Conservation (phyloP, 2,888 invertebrate genomes). For the Melinaea menophilus region DNA sequence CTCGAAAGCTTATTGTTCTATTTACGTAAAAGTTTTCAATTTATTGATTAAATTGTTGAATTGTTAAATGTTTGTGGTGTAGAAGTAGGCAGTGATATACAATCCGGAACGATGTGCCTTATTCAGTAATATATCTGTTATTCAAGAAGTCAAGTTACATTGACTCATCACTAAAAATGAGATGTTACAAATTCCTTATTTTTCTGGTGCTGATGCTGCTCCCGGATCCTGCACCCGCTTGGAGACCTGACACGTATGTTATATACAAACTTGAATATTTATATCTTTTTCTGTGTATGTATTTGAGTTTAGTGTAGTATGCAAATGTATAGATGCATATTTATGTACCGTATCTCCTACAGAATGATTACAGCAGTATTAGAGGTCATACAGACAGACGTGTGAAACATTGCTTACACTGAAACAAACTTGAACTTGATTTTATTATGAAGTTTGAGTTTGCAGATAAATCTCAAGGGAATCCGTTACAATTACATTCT, state of each 20-base stretch:
- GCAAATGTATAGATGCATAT: no score
- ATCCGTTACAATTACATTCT: background rate
- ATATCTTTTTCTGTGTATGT: background rate
- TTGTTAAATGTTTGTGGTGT: constrained; percentile 38
- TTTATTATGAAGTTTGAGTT: constrained; percentile 4
- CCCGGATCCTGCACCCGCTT: constrained; percentile 60
- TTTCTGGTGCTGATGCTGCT: constrained; percentile 54
- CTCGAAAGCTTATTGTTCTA: constrained; percentile 48
- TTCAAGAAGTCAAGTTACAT: constrained; percentile 41
- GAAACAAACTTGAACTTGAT: constrained; percentile 20
- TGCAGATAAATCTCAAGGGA: background rate
- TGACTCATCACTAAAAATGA: constrained; percentile 54
- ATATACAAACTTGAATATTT: constrained; percentile 7
- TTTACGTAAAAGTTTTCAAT: constrained; percentile 29
- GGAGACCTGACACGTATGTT: constrained; percentile 42
- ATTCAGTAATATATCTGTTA: constrained; percentile 49
- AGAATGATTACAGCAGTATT: background rate
- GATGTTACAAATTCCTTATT: constrained; percentile 50
- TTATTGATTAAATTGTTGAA: constrained; percentile 24
- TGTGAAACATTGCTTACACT: constrained; percentile 15
- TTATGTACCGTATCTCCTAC: no score
- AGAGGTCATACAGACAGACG: constrained; percentile 5
- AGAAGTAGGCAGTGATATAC: constrained; percentile 20
- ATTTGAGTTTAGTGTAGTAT: no score
- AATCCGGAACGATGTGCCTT: constrained; percentile 66